Evolutionary conservation across 2,888 invertebrate species (phyloP).

Genomic region (Eremobia ochroleuca): DNA sequence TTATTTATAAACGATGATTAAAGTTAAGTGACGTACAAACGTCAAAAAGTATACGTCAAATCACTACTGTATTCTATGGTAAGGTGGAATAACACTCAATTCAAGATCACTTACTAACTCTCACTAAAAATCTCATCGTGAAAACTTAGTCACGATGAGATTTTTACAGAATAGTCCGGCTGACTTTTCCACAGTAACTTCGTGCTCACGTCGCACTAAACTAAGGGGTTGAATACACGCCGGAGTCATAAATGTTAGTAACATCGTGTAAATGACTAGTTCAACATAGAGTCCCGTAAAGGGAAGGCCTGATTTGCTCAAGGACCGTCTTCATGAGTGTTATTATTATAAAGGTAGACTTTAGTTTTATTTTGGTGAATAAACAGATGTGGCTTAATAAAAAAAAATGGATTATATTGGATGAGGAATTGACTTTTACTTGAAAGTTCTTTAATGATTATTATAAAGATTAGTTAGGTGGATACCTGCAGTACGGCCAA

Average conservation of each 20-base stretch:
- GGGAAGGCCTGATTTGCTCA: constrained; percentile 58
- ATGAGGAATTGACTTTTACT: not conserved
- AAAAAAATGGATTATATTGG: not conserved
- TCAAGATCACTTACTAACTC: too few relatives aligned
- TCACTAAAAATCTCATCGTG: too few relatives aligned
- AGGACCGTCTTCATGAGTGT: constrained; percentile 34
- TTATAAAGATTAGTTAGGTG: not conserved
- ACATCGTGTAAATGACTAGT: constrained; percentile 66
- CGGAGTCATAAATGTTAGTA: constrained; percentile 64
- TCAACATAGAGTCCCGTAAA: constrained; percentile 61
- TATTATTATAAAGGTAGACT: constrained; percentile 16
- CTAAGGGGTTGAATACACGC: constrained; percentile 59
- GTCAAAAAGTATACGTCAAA: too few relatives aligned
- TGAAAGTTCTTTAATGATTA: not conserved
- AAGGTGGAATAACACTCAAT: too few relatives aligned
- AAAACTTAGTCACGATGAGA: too few relatives aligned
- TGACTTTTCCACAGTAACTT: constrained; percentile 29
- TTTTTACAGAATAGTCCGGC: too few relatives aligned
- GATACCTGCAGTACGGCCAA: too few relatives aligned
- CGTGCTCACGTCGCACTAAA: constrained; percentile 35
- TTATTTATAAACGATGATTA: too few relatives aligned
- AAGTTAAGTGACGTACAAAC: too few relatives aligned
- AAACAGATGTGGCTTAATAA: too few relatives aligned
- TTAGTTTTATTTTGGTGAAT: constrained; percentile 8
- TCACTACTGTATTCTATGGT: too few relatives aligned